A percentile compares a stretch with the other conserved stretches of the same genome.
Conservation (phyloP, 2,113 vertebrate genomes). For the Petromus typicus region DNA sequence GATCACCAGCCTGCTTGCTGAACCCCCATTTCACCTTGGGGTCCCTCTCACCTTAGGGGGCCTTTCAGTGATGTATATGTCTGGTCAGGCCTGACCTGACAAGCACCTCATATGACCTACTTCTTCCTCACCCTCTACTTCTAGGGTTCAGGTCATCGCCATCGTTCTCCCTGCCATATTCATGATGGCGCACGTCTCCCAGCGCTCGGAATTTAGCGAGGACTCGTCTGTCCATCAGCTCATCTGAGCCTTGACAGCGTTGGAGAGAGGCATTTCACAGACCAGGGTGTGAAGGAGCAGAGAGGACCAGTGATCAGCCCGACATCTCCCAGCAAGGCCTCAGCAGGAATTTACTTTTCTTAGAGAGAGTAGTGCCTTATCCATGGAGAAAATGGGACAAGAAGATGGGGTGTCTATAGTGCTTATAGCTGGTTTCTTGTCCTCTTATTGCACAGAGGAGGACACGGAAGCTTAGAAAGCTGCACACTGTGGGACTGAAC, state of each 20-base stretch:
- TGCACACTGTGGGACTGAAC: background rate
- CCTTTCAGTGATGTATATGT: background rate
- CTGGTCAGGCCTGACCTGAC: background rate
- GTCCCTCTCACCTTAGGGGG: background rate
- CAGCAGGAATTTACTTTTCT: background rate
- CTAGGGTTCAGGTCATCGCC: conserved; percentile 3
- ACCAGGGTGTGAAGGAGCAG: conserved; percentile 12
- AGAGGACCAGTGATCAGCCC: background rate
- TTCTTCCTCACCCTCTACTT: conserved; percentile 8
- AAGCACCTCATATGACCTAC: background rate
- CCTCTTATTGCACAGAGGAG: background rate
- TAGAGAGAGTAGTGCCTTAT: background rate
- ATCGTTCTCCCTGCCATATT: background rate
- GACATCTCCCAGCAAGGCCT: background rate
- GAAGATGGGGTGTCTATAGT: background rate
- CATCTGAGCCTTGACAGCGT: background rate
- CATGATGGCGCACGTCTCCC: conserved; percentile 21
- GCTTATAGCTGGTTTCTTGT: background rate
- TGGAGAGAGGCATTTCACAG: conserved; percentile 1
- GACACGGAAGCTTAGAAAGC: background rate
- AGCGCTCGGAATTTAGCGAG: conserved; percentile 35
- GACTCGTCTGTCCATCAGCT: conserved; percentile 43
- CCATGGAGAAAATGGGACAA: background rate
- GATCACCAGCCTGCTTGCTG: background rate
- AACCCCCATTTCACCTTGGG: background rate